These are phyloP conservation scores for Mastigias papua DNA, from an alignment of 30 jellyfish, hydroid and myxozoan species.

Conservation along the genomic window DNA sequence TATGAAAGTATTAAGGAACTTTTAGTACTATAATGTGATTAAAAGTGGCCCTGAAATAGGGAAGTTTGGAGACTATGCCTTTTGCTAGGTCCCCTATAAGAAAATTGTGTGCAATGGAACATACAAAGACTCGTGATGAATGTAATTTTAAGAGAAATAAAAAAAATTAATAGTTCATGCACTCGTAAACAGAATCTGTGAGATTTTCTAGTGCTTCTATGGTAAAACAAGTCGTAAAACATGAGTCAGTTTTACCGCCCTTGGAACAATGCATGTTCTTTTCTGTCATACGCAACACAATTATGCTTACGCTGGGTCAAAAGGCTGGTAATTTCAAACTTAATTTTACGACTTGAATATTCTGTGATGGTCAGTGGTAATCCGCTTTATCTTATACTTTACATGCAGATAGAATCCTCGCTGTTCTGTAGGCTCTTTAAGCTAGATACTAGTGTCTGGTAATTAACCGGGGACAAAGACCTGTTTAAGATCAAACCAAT, in stretches of 20 bases:
- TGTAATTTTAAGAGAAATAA: too few species aligned
- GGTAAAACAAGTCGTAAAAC: too few species aligned
- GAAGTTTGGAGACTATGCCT: neutral
- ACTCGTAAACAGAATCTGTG: too few species aligned
- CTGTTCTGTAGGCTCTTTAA: conserved; percentile 1
- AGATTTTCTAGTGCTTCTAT: too few species aligned
- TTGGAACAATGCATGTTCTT: neutral
- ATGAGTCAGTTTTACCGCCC: too few species aligned
- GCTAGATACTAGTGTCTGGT: neutral
- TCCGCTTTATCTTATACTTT: neutral
- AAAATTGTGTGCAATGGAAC: neutral
- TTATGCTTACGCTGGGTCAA: neutral
- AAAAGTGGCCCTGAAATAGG: too few species aligned
- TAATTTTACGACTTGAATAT: neutral
- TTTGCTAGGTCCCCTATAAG: neutral
- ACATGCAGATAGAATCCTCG: neutral
- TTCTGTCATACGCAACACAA: neutral
- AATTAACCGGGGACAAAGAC: neutral
- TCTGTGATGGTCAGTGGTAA: neutral
- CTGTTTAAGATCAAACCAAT: neutral
- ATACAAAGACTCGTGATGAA: too few species aligned
- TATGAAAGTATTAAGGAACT: neutral
- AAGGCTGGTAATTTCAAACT: neutral
- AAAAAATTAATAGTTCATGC: too few species aligned
- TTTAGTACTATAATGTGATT: neutral